phyloP scores from a whole-genome alignment of 2,113 vertebrate genomes.

The Erpornis zantholeuca region DNA sequence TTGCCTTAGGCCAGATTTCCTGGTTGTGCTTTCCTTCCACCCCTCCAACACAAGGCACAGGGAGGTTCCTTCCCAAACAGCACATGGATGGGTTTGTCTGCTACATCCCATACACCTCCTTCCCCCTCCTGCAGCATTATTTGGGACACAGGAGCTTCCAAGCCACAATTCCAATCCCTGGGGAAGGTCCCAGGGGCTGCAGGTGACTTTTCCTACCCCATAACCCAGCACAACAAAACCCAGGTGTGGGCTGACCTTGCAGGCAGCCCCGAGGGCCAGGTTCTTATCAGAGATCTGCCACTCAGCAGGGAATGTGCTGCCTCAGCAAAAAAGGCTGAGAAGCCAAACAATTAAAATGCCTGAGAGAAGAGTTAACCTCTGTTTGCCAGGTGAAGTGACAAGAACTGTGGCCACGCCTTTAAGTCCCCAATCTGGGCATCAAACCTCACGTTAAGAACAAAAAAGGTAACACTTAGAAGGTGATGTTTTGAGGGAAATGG shows the following conservation, averaged over 20 bases:
- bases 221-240: background rate
- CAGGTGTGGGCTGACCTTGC: background rate
- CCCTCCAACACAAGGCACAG: background rate
- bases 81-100: accelerated
- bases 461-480: background rate
- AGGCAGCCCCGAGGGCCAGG: accelerated
- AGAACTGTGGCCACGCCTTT: background rate
- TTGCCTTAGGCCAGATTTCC: background rate
- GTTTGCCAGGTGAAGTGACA: background rate
- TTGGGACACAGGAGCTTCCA: background rate
- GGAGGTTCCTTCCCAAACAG: background rate
- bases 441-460: background rate
- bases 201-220: background rate
- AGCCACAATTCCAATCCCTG: background rate
- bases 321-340: background rate
- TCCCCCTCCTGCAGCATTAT: background rate
- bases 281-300: background rate
- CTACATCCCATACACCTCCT: background rate
- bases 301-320: background rate
- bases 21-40: background rate
- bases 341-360: background rate
- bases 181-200: background rate
- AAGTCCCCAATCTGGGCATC: background rate
- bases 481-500: background rate
- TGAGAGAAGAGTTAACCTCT: background rate